Conservation (phyloP, 2,113 vertebrate genomes). For the Mirza zaza region DNA sequence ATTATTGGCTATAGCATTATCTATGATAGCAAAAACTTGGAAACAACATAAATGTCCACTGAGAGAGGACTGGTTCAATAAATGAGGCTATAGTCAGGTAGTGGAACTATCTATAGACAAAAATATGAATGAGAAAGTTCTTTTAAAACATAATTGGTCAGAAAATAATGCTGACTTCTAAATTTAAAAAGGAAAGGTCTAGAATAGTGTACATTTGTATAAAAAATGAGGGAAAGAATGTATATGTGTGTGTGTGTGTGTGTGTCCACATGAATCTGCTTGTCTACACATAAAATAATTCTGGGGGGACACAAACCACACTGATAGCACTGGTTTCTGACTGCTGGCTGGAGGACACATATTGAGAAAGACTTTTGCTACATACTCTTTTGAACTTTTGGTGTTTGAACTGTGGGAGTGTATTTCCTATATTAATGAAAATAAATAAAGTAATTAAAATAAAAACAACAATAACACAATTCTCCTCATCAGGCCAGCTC, state of each 20-base stretch:
- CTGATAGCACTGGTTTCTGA: neutral
- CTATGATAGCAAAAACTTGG: neutral
- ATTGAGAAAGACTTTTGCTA: neutral
- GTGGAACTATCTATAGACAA: neutral
- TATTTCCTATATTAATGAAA: neutral
- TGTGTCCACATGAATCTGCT: neutral
- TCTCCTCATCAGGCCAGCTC: neutral
- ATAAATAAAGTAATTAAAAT: neutral
- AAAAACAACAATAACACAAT: neutral
- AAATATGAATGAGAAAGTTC: neutral
- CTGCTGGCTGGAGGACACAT: neutral
- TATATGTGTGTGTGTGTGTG: neutral
- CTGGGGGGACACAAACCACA: neutral
- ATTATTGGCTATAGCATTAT: neutral
- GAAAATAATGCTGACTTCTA: neutral
- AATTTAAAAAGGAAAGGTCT: neutral
- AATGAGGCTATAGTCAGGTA: neutral
- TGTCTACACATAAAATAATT: neutral
- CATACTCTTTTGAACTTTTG: neutral
- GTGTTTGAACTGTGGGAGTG: neutral
- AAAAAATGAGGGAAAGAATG: neutral
- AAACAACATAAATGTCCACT: neutral
- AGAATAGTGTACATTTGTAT: neutral
- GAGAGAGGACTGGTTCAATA: neutral
- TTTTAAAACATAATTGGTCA: neutral